These are phyloP conservation scores for Aspiorhynchus laticeps DNA, from an alignment of 2,113 vertebrate species.

Conservation along the genomic window DNA sequence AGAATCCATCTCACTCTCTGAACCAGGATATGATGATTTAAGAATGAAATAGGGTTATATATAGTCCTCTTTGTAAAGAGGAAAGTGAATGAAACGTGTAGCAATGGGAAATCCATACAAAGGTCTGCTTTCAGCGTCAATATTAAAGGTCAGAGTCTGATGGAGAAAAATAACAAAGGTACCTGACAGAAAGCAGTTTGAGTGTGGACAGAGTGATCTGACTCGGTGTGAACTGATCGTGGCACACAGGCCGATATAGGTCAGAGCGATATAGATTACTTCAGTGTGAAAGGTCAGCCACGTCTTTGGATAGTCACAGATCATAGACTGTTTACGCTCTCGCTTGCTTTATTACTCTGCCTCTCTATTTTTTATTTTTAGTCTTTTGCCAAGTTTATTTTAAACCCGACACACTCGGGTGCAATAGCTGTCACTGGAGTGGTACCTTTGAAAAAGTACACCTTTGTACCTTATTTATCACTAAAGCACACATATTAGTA, in stretches of 20 bases:
- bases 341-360: neutral
- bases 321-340: neutral
- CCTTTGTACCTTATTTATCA: no score
- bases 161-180: constrained; percentile 35
- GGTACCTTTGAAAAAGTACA: no score
- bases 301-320: constrained; percentile 27
- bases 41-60: neutral
- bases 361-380: neutral
- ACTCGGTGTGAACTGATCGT: constrained; percentile 33
- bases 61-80: neutral
- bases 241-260: neutral
- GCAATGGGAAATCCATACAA: constrained; percentile 36
- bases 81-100: constrained; percentile 18
- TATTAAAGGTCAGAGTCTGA: constrained; percentile 40
- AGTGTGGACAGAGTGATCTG: constrained; percentile 14
- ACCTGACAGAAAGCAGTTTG: constrained; percentile 31
- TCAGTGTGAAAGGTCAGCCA: constrained; percentile 37
- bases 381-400: neutral
- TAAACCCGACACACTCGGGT: no score
- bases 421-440: no score
- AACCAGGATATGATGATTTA: neutral
- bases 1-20: neutral
- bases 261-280: constrained; percentile 11
- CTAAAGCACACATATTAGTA: no score
- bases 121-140: constrained; percentile 17